Base-by-base conservation (phyloP, 2,888 invertebrate genomes). In the Caenorhabditis japonica region DNA sequence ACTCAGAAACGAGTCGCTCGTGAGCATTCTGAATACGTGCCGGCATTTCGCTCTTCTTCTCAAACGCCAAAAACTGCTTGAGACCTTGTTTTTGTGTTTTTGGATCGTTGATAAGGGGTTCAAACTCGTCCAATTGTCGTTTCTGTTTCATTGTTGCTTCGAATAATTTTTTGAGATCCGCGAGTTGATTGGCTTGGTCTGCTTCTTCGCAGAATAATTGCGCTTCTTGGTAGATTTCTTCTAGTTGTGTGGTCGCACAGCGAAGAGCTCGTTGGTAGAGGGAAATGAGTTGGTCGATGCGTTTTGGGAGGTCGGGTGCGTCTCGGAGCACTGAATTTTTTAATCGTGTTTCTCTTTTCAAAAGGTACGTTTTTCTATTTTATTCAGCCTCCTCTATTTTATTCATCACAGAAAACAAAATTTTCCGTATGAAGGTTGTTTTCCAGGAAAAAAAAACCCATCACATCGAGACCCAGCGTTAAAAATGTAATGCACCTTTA, bases 1-100 rank as follows among this genome's bases (percentile, higher is more conserved):
- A 43, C 27, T 66, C 66, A 19, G 69, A 55, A 1, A 82, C 69
- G 21, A 79, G 66, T 27, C 77, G 34, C 27, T 82, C 81, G 51
- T 70, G 76, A 21, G 74, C 58, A 49, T 75, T 75, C 46, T 80
- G 72, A 15, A 80, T 58, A 8, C 75, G 46, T 4, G 43, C 25
- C 17, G 66, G 66, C 56, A 56, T 43, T 43, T 49, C 56, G 8
- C 41, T 43, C 30, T 39, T 49, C 41, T 36, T 41, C 25, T 76
- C 80, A 36, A 27, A 70, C 10, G 74, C 56, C 10, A 77, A 58
- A 34, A 68, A 80, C 38, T 69, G 59, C 15, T 59, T 36, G 38
- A 64, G 62, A 3, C 53, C 71, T 4, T 23, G 25, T 38, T n/a
- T 68, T 41, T 17, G 41, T 5, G 43, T 71, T 21, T 27, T 55